phyloP scores from a whole-genome alignment of 64 coral and sea anemone species.

The Stichodactyla helianthus region DNA sequence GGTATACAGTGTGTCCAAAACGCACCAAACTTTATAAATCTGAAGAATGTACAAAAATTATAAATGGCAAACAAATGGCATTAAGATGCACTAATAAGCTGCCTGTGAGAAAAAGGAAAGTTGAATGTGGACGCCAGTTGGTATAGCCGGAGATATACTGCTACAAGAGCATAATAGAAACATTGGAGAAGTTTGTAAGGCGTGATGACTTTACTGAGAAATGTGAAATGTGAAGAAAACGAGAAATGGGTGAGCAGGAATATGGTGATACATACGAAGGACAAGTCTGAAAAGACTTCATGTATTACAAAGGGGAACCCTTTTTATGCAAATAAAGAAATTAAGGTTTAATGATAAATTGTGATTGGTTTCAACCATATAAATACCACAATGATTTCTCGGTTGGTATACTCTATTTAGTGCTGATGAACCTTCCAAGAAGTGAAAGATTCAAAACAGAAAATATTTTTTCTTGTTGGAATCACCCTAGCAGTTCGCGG shows the following conservation, averaged over 20 bases:
- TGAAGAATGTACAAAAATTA: slow-evolving; percentile 27
- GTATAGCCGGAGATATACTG: slow-evolving; percentile 52
- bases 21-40: slow-evolving; percentile 27
- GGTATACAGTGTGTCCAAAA: slow-evolving; percentile 36
- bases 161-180: slow-evolving; percentile 48
- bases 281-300: slow-evolving; percentile 43
- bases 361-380: slow-evolving; percentile 38
- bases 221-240: slow-evolving; percentile 48
- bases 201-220: slow-evolving; percentile 23
- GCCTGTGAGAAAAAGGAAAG: not conserved
- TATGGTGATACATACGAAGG: slow-evolving; percentile 59
- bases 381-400: slow-evolving; percentile 32
- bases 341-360: slow-evolving; percentile 47
- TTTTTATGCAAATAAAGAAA: slow-evolving; percentile 30
- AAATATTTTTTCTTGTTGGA: slow-evolving; percentile 34
- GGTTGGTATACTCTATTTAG: slow-evolving; percentile 50
- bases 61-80: slow-evolving; percentile 20
- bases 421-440: slow-evolving; percentile 43
- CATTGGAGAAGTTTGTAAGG: slow-evolving; percentile 44
- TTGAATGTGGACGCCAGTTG: slow-evolving; percentile 27
- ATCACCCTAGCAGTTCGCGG: slow-evolving; percentile 11
- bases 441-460: slow-evolving; percentile 11
- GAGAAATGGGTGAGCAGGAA: not conserved
- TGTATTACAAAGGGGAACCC: slow-evolving; percentile 11
- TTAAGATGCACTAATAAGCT: slow-evolving; percentile 8